Conservation (phyloP, 2,888 invertebrate species). For the Morpho achilles region DNA sequence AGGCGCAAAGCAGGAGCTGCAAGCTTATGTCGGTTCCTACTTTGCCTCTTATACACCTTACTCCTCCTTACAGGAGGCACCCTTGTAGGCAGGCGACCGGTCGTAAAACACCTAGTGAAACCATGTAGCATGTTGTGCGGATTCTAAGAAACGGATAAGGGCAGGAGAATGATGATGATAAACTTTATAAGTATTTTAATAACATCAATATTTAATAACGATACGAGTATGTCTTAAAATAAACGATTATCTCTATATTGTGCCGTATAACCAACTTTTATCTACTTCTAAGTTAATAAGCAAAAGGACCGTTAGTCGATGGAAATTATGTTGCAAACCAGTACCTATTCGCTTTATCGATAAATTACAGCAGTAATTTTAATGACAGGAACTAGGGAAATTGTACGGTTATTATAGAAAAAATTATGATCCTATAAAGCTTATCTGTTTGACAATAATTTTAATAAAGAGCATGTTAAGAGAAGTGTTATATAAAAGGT, state of each 20-base stretch:
- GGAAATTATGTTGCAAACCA: constrained; percentile 11
- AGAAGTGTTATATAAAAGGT: constrained; percentile 22
- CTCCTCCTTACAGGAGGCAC: too few species aligned
- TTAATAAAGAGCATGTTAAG: constrained; percentile 23
- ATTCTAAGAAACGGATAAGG: too few species aligned
- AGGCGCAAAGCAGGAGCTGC: too few species aligned
- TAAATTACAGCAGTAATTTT: constrained; percentile 43
- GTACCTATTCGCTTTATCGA: constrained; percentile 8
- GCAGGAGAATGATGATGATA: too few species aligned
- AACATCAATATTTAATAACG: not conserved
- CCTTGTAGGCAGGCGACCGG: too few species aligned
- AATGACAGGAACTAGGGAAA: constrained; percentile 32
- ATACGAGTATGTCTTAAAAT: not conserved
- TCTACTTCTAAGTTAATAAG: not conserved
- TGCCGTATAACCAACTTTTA: not conserved
- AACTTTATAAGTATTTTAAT: too few species aligned
- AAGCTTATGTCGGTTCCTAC: too few species aligned
- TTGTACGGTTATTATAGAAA: constrained; percentile 3
- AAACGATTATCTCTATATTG: not conserved
- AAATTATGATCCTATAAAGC: constrained; percentile 35
- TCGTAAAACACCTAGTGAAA: too few species aligned
- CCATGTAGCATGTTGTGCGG: too few species aligned
- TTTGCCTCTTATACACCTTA: too few species aligned
- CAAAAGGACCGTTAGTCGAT: constrained; percentile 1
- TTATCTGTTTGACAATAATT: constrained; percentile 29